Evolutionary conservation across 2,113 vertebrate genomes (phyloP).

Genomic region (Sebastes fasciatus): DNA sequence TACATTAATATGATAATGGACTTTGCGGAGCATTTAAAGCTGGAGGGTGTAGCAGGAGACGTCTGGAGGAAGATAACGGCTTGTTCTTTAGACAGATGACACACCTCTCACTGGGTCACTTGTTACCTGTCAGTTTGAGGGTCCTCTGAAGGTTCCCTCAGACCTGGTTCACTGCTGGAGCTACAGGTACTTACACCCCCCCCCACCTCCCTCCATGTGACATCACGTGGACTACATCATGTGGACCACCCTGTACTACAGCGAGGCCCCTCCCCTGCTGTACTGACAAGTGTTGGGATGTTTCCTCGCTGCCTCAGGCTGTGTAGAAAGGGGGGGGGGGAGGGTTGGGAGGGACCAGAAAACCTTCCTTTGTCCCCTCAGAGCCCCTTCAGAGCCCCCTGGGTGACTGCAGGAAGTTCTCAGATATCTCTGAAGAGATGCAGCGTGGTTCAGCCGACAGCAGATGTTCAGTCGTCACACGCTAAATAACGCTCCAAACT

Average conservation of each 20-base stretch:
- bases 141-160: background rate
- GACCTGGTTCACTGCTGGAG: background rate
- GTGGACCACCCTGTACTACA: background rate
- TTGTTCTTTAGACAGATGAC: too few species aligned
- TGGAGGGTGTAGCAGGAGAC: too few species aligned
- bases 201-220: background rate
- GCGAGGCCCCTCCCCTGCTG: conserved; percentile 1
- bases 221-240: background rate
- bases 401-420: conserved; percentile 21
- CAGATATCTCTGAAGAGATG: too few species aligned
- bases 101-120: too few species aligned
- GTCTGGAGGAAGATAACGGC: too few species aligned
- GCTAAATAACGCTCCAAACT: too few species aligned
- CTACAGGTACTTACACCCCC: too few species aligned
- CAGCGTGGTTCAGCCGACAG: too few species aligned
- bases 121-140: background rate
- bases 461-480: too few species aligned
- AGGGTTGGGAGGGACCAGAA: conserved; percentile 3
- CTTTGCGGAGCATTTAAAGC: too few species aligned
- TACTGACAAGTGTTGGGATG: conserved; percentile 37
- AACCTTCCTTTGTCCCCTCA: conserved; percentile 41
- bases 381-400: conserved; percentile 29
- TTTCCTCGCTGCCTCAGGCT: conserved; percentile 22
- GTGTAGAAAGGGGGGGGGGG: background rate
- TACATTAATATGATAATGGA: too few species aligned